Base-by-base conservation (phyloP, 2,113 vertebrate species). In the Clupea harengus region DNA sequence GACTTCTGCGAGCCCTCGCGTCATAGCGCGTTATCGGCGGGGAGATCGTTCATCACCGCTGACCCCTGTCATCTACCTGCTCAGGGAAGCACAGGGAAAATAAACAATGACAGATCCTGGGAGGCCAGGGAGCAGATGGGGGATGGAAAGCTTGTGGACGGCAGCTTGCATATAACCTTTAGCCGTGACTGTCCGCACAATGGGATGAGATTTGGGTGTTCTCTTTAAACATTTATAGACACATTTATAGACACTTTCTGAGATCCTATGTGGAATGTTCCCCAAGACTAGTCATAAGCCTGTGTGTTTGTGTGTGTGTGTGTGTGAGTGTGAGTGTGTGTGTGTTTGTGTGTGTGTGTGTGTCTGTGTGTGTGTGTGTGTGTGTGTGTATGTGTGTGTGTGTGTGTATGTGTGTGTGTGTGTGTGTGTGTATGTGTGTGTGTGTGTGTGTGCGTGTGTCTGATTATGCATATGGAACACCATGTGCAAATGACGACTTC, bases 31-130 rank as follows among this genome's bases (percentile, higher is more conserved):
- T 39, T 78, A 78, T 78, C 72, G 39, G 72, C 25, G 5, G 11
- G 72, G 72, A 32, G 72, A 78, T 39, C 72, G 17, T 78, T 32
- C 32, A 78, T 78, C 72, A 78, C 28, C 10, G 72, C 72, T 78
- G 72, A 78, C 72, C 72, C 39, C 72, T 78, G 72, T 78, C 72
- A 78, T 78, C 72, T 44, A 78, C 72, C 72, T 78, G 72, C 72
- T 17, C 4, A 13, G 25, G 28, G 13, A 78, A 44, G 11, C 0
- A 11, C 72, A 78, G 72, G 72, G 10, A 78, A 39, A 78, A 78
- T 78, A 78, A 78, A 78, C 25, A 18, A 78, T 39, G 72, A 78
- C 72, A 78, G 72, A 78, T 78, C 72, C 32, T 15, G 72, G 28
- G 28, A 78, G 72, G 28, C 9, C 72, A 44, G 13, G 1, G 28